These are phyloP conservation scores for Leptarthrus brevirostris DNA, from an alignment of 2,888 invertebrate species.

Conservation along the genomic window DNA sequence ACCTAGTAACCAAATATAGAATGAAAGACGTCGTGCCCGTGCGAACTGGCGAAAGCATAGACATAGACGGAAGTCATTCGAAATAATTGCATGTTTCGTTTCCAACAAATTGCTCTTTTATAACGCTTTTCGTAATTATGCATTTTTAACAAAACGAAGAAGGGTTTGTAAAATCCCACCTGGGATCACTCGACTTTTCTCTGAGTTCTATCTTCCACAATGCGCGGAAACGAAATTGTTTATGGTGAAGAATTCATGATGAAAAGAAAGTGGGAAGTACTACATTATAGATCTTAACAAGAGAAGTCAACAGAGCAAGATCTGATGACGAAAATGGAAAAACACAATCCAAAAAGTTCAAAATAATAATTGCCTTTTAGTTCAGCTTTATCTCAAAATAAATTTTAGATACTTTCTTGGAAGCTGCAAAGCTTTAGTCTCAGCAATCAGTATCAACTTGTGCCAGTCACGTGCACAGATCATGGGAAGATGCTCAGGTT, in stretches of 20 bases:
- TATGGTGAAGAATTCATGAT: neutral
- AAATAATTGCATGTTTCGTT: neutral
- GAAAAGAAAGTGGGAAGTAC: neutral
- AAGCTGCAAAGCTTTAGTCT: neutral
- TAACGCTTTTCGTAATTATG: neutral
- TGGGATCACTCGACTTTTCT: neutral
- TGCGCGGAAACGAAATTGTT: neutral
- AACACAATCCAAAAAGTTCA: neutral
- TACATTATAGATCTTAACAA: neutral
- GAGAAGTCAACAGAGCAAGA: neutral
- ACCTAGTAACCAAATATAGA: conserved; percentile 43
- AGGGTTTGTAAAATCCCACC: neutral
- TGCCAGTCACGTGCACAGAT: conserved; percentile 22
- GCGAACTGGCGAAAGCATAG: conserved; percentile 14
- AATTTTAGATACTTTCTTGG: neutral
- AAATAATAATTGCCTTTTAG: neutral
- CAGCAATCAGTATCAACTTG: neutral
- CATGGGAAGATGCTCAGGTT: conserved; percentile 3
- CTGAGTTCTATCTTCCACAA: neutral
- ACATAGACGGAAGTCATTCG: neutral
- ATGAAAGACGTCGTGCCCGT: conserved; percentile 11
- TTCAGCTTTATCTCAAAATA: neutral
- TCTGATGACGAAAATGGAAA: neutral
- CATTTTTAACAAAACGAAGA: neutral
- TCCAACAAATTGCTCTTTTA: neutral